Evolutionary conservation across 1,140 invertebrate species (phyloP).

Genomic region (Dendrolimus kikuchii): DNA sequence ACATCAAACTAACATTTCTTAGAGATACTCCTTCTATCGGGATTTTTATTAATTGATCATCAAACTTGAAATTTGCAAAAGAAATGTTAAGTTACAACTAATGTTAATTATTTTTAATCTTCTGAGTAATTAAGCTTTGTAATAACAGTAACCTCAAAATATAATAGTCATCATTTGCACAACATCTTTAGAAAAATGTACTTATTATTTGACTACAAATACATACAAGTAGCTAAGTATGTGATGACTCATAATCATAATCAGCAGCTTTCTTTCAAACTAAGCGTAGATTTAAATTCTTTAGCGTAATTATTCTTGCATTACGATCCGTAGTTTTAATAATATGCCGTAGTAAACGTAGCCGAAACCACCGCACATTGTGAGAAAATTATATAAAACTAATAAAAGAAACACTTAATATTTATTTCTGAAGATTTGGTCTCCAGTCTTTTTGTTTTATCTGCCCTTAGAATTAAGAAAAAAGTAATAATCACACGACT

Average conservation of each 20-base stretch:
- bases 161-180: too few relatives aligned
- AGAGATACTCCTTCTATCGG: too few relatives aligned
- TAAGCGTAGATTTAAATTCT: conserved; percentile 8
- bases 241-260: neutral
- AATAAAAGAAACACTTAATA: conserved; percentile 9
- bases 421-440: conserved; percentile 10
- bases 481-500: conserved; percentile 51
- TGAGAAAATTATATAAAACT: conserved; percentile 19
- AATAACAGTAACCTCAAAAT: too few relatives aligned
- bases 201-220: too few relatives aligned
- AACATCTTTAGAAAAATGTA: too few relatives aligned
- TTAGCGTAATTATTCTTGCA: conserved; percentile 35
- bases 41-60: too few relatives aligned
- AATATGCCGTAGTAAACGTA: conserved; percentile 23
- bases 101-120: too few relatives aligned
- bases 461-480: conserved; percentile 25
- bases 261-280: neutral
- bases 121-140: too few relatives aligned
- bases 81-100: too few relatives aligned
- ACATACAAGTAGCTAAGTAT: too few relatives aligned
- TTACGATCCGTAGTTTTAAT: conserved; percentile 22
- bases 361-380: conserved; percentile 16
- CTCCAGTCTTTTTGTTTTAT: conserved; percentile 10
- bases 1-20: too few relatives aligned
- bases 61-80: too few relatives aligned